A percentile compares a stretch with the other conserved stretches of the same genome.
Conservation (phyloP, 2,888 invertebrate species). For the Slavum lentiscoides region DNA sequence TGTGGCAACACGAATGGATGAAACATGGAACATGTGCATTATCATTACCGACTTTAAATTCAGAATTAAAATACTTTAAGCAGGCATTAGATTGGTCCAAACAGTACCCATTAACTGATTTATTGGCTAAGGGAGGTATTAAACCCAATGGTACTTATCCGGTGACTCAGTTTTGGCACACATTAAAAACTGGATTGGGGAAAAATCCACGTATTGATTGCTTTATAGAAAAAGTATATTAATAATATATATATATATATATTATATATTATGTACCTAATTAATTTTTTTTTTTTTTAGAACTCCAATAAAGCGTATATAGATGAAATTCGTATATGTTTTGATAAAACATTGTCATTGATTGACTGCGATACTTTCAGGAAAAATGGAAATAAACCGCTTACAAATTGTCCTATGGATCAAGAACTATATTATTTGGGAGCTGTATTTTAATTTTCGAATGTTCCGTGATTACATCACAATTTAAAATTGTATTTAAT, state of each 20-base stretch:
- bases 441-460: slow-evolving; percentile 13
- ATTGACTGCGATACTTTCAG: slow-evolving; percentile 66
- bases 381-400: slow-evolving; percentile 29
- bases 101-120: slow-evolving; percentile 66
- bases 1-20: slow-evolving; percentile 82
- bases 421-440: slow-evolving; percentile 44
- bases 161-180: slow-evolving; percentile 58
- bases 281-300: slow-evolving; percentile 25
- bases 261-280: neutral
- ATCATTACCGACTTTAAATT: slow-evolving; percentile 64
- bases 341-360: slow-evolving; percentile 68
- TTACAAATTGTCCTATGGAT: slow-evolving; percentile 55
- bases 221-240: slow-evolving; percentile 62
- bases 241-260: too few species aligned
- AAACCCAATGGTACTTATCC: slow-evolving; percentile 63
- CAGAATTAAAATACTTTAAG: slow-evolving; percentile 71
- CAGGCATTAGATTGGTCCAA: slow-evolving; percentile 68
- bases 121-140: slow-evolving; percentile 66
- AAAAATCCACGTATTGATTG: slow-evolving; percentile 70
- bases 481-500: neutral
- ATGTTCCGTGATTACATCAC: neutral
- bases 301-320: slow-evolving; percentile 9
- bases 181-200: slow-evolving; percentile 59
- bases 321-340: slow-evolving; percentile 75
- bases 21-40: slow-evolving; percentile 83